Evolutionary conservation across 2,113 vertebrate genomes (phyloP).

Genomic region (Pimephales promelas): DNA sequence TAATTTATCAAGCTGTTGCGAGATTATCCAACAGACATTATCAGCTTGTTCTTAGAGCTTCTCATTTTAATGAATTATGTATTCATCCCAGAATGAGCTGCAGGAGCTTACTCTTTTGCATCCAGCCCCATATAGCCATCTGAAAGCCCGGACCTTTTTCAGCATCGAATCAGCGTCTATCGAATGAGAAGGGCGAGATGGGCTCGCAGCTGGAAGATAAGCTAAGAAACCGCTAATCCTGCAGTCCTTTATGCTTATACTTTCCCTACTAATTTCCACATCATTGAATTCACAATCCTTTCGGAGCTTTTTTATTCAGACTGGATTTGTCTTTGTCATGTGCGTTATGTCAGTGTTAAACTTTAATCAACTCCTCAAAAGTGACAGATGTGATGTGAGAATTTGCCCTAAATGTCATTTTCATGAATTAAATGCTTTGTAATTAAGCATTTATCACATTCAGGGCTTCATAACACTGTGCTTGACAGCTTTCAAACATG

Average conservation of each 20-base stretch:
- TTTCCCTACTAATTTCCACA: conserved; percentile 29
- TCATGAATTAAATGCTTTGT: background rate
- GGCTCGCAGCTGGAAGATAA: conserved; percentile 31
- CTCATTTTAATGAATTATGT: conserved; percentile 31
- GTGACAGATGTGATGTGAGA: background rate
- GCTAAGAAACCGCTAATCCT: background rate
- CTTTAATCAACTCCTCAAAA: background rate
- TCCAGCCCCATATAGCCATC: conserved; percentile 3
- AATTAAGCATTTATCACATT: conserved; percentile 6
- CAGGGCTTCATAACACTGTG: conserved; percentile 1
- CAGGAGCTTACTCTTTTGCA: background rate
- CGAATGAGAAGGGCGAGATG: background rate
- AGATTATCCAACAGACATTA: conserved; percentile 32
- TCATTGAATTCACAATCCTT: conserved; percentile 5
- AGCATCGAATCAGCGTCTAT: background rate
- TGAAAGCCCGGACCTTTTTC: background rate
- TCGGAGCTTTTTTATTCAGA: conserved; percentile 9
- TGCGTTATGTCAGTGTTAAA: conserved; percentile 23
- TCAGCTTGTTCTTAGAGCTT: conserved; percentile 22
- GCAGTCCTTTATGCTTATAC: background rate
- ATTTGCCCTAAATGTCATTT: background rate
- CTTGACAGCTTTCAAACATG: conserved; percentile 14
- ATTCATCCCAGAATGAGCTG: background rate
- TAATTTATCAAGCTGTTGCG: conserved; percentile 18
- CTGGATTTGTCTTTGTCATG: background rate